Base-by-base conservation (phyloP, 2,113 vertebrate genomes). In the Muntiacus muntjak region DNA sequence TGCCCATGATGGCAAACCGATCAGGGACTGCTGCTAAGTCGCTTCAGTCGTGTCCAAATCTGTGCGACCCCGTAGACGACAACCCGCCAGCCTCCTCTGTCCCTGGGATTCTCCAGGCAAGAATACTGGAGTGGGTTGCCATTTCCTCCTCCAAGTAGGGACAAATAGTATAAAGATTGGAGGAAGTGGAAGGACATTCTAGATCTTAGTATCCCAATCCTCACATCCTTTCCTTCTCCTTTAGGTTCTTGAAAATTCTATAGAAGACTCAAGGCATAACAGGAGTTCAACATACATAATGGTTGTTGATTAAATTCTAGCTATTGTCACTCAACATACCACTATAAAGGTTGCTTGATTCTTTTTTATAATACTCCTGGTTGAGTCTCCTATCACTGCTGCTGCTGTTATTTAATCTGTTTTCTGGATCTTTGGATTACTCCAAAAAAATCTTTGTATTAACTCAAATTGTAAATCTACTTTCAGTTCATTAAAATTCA, bases 371-470 rank as follows among this genome's bases (percentile, higher is more conserved):
- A 45, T 96, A 92, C 85, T 92, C 54, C 93, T 54, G 14, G 36
- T 71, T 7, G 89, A 71, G 1, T 1, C 62, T 64, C 19, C 26
- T 90, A 11, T 58, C 13, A 0, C 84, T 85, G 55, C 19, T 87
- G 19, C 15, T 96, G 26, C 15, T 94, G 6, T 54, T 88, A 23
- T 92, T 74, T 47, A 92, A 36, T 47, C 17, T 87, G 60, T 90
- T 88, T 92, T 87, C 71, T 64, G 4, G 28, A 54, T 83, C n/a
- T 54, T 64, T 83, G 21, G 12, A 55, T 85, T 89, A 54, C 6
- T 89, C 82, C 25, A 84, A 83, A 96, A 84, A 83, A 96, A 78
- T 95, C 12, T 78, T 87, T 78, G 19, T 81, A 89, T 76, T 82
- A 89, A 88, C 85, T 91, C 54, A 57, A 89, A 86, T 85, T 86